These are phyloP conservation scores for human DNA, from an alignment of 2,113 vertebrate species.

Conservation along the genomic window GRCh38 chr2:36848001-36848500, in stretches of 20 bases:
- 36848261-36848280: background rate
- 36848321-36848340: background rate
- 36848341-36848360: constrained; percentile 41
- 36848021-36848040: background rate
- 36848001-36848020: background rate
- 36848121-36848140: background rate
- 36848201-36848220: constrained; percentile 8
- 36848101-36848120: background rate
- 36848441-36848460: background rate
- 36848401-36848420: constrained; percentile 37
- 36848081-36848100: background rate
- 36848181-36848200: background rate
- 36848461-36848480: constrained; percentile 2
- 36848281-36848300: background rate
- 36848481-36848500: constrained; percentile 41
- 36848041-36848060: background rate
- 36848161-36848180: background rate
- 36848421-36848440: constrained; percentile 40
- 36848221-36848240: background rate
- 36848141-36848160: background rate
- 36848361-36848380: constrained; percentile 58
- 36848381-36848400: constrained; percentile 52
- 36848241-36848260: background rate
- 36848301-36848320: background rate
- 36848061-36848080: background rate